phyloP scores from a whole-genome alignment of 2,113 vertebrate species.

The Gadus macrocephalus region DNA sequence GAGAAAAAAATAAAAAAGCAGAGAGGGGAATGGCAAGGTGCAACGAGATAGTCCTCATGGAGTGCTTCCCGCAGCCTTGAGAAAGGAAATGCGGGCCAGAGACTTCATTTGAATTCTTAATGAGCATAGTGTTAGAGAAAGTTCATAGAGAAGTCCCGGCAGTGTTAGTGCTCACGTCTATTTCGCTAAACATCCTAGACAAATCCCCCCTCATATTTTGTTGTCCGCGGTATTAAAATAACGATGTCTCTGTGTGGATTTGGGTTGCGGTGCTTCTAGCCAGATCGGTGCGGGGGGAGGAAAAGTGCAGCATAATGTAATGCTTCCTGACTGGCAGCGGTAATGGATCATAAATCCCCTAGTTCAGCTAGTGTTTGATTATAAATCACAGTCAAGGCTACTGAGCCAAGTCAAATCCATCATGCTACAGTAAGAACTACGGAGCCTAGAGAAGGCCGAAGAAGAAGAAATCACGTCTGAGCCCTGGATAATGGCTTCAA shows the following conservation, averaged over 20 bases:
- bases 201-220: background rate
- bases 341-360: slow-evolving; percentile 70
- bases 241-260: slow-evolving; percentile 33
- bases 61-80: too few relatives aligned
- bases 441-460: slow-evolving; percentile 29
- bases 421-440: slow-evolving; percentile 55
- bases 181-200: too few relatives aligned
- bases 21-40: too few relatives aligned
- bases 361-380: slow-evolving; percentile 67
- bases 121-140: too few relatives aligned
- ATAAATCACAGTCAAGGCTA: slow-evolving; percentile 64
- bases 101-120: too few relatives aligned
- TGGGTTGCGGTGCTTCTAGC: slow-evolving; percentile 28
- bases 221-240: slow-evolving; percentile 21
- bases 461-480: slow-evolving; percentile 44
- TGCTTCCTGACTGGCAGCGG: slow-evolving; percentile 62
- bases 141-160: too few relatives aligned
- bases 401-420: slow-evolving; percentile 64
- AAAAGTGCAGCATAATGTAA: slow-evolving; percentile 62
- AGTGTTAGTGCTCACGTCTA: too few relatives aligned
- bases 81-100: too few relatives aligned
- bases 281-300: slow-evolving; percentile 30
- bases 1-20: background rate
- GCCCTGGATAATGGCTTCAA: slow-evolving; percentile 28
- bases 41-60: too few relatives aligned